Base-by-base conservation (phyloP, 2,797 vertebrate genomes). In the Falco novaeseelandiae region DNA sequence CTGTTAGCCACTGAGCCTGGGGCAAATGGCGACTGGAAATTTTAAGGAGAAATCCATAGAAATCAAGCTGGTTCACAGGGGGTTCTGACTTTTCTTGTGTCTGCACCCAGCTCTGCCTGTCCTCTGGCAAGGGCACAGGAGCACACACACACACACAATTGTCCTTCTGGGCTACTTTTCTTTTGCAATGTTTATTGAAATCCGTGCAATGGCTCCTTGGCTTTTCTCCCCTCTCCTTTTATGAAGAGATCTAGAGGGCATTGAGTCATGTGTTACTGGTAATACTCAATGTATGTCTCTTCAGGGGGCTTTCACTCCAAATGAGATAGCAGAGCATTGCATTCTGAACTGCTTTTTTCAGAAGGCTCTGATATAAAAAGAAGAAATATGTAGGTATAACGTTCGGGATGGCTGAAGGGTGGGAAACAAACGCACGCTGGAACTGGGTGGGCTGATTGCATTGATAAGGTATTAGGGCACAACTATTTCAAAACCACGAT, bases 221-320 rank as follows among this genome's bases (percentile, higher is more conserved):
- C 67, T 91, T 93, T 80, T 71, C 74, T 84, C 27, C 66, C 51
- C 44, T 77, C 3, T 66, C 63, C 74, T 89, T 83, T 94, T 66
- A 67, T 17, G 32, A 71, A 58, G 88, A 67, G 78, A 73, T 63
- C 42, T 67, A 63, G 83, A 90, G 86, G 74, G 78, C 78, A 59
- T 0, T 3, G 67, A 89, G 73, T 29, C 78, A 6, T 17, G 83
- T 74, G 90, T 27, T 76, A 14, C 40, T 14, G 49, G 49, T 83
- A 92, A 92, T 86, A 29, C 69, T 94, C 78, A 6, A 8, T 21
- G 26, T 44, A 85, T 96, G 86, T 89, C 86, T 89, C 93, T 94
- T 94, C 93, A 81, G 93, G 95, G 94, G 89, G 82, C 92, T 86
- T 62, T 96, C 87, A 78, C 65, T 69, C 57, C 92, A 89, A 94